phyloP scores from a whole-genome alignment of 1,140 invertebrate genomes.

The Drosophila nebulosa region DNA sequence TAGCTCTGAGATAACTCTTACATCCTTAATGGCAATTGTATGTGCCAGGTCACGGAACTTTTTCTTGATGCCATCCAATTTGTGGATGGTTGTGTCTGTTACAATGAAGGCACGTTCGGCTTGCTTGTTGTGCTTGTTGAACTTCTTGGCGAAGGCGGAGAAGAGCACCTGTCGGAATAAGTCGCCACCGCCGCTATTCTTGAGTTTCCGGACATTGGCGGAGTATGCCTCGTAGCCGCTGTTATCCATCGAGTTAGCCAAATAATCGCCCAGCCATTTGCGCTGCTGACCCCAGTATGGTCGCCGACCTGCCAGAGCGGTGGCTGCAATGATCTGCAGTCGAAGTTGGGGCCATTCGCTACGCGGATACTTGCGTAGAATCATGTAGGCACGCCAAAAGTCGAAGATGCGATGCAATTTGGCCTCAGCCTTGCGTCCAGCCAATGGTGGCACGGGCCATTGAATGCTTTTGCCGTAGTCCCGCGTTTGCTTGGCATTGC shows the following conservation, averaged over 20 bases:
- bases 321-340: constrained; percentile 89
- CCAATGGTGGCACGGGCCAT: constrained; percentile 91
- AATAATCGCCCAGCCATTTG: constrained; percentile 96
- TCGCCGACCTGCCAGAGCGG: constrained; percentile 88
- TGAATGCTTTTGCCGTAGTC: constrained; percentile 90
- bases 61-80: constrained; percentile 89
- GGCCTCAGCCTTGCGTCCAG: constrained; percentile 83
- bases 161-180: constrained; percentile 85
- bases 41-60: constrained; percentile 95
- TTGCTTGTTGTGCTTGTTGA: constrained; percentile 91
- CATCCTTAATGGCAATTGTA: constrained; percentile 89
- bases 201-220: constrained; percentile 86
- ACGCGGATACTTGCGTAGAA: constrained; percentile 89
- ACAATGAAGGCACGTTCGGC: constrained; percentile 93
- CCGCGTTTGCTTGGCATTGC: constrained; percentile 83
- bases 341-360: constrained; percentile 94
- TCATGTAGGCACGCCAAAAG: constrained; percentile 93
- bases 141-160: constrained; percentile 85
- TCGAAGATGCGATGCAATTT: constrained; percentile 83
- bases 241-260: constrained; percentile 90
- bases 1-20: constrained; percentile 81
- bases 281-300: constrained; percentile 91
- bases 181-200: constrained; percentile 84
- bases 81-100: constrained; percentile 94
- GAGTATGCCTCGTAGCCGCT: constrained; percentile 87